Percentiles rank a stretch among this genome's conserved stretches.
Conservation (phyloP, 2,888 invertebrate genomes). For the Sabatieria punctata region DNA sequence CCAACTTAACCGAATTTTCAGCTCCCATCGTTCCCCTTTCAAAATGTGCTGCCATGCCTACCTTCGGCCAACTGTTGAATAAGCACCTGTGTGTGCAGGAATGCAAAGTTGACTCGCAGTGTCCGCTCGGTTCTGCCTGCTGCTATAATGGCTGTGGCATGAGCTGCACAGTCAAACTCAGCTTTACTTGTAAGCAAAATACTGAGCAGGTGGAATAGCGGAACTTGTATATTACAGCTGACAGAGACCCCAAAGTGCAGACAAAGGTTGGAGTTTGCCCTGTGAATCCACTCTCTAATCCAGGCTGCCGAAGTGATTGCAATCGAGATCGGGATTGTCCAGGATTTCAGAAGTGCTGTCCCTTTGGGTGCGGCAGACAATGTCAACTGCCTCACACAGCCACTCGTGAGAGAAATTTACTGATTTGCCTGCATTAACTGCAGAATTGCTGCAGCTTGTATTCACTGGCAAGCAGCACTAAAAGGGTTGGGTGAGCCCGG, state of each 20-base stretch:
- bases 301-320: conserved; percentile 16
- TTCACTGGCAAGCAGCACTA: conserved; percentile 1
- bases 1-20: too few relatives aligned
- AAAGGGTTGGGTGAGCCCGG: neutral
- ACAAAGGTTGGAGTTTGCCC: conserved; percentile 13
- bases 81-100: neutral
- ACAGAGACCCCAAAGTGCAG: neutral
- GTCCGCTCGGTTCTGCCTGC: neutral
- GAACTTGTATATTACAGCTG: neutral
- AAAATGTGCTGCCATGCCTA: too few relatives aligned
- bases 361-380: conserved; percentile 16
- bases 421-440: neutral
- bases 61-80: neutral
- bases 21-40: too few relatives aligned
- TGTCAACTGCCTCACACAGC: conserved; percentile 13
- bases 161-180: neutral
- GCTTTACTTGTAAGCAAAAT: neutral
- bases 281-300: conserved; percentile 12
- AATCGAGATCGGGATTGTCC: conserved; percentile 14
- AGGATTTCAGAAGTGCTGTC: conserved; percentile 16
- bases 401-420: conserved; percentile 7
- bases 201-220: too few relatives aligned
- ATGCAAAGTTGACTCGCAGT: neutral
- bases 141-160: conserved; percentile 2
- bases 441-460: neutral